Conservation (phyloP, 2,113 vertebrate species). For the human (Homo sapiens) region DNA sequence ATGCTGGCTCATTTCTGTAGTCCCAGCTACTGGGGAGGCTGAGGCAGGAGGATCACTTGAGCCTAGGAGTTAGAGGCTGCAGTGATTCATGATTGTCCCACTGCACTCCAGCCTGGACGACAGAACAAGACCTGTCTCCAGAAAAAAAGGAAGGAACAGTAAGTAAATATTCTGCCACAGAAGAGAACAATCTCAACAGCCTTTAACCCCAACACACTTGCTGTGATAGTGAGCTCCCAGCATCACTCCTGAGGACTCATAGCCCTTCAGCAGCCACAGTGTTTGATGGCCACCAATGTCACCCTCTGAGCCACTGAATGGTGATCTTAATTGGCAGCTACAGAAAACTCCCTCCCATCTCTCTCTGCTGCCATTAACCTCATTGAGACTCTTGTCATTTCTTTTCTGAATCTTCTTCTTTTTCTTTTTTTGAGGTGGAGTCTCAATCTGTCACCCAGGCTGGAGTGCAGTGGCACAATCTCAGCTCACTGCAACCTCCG, state of each 20-base stretch:
- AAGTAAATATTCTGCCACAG: neutral
- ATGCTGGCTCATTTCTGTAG: too few species aligned
- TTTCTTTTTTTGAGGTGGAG: too few species aligned
- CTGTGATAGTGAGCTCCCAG: neutral
- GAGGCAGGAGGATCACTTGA: too few species aligned
- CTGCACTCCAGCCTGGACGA: too few species aligned
- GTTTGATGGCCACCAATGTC: neutral
- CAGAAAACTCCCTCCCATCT: neutral
- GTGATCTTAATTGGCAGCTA: neutral
- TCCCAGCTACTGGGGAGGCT: too few species aligned
- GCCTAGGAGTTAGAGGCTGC: too few species aligned
- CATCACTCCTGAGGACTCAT: neutral
- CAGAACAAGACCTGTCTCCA: too few species aligned
- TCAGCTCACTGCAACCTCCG: too few species aligned
- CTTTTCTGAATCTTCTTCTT: neutral
- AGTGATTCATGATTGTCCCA: too few species aligned
- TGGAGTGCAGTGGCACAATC: too few species aligned
- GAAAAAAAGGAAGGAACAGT: too few species aligned
- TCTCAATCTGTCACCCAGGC: too few species aligned
- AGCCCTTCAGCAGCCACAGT: neutral
- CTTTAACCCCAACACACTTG: neutral
- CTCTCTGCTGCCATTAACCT: neutral
- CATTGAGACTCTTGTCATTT: neutral
- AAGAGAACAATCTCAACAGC: neutral
- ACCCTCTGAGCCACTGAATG: neutral